Base-by-base conservation (phyloP, 2,113 vertebrate species). In the Peromyscus polionotus region DNA sequence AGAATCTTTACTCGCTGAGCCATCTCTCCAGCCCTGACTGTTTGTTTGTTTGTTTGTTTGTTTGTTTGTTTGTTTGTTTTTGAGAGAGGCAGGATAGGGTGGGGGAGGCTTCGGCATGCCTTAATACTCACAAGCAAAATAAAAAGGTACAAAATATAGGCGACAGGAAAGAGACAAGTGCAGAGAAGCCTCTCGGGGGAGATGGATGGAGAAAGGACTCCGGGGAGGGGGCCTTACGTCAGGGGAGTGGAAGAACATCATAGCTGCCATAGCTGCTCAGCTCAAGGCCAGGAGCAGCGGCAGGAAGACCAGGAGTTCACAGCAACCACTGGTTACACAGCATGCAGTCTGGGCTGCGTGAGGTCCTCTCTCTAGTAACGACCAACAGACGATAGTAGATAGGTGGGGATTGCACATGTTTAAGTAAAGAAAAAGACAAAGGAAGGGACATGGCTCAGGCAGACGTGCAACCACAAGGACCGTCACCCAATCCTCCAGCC, bases 141-240 rank as follows among this genome's bases (percentile, higher is more conserved):
- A 92, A 57, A 91, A 97, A 1, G 39, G 72, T 93, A 16, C 59
- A 90, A 89, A 89, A 73, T 5, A n/a, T 39, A 65, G 19, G 72
- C 24, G 59, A 85, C 33, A 94, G 28, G 13, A 51, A 91, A 39
- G 16, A 95, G 86, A 70, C 17, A 36, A 59, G 63, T 42, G 63
- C n/a, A 63, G 7, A 83, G 33, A 22, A 90, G 14, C 28, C 3
- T 63, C 42, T 65, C 72, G 48, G 6, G 7, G 36, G 48, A 84
- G 39, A 51, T 31, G 8, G 70, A 33, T 85, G 5, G 63, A 68
- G 33, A 81, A 22, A 72, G 31, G 0, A 84, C 88, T 70, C 26
- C 19, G 68, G 14, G 67, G 65, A 68, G 45, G 31, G 16, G 42
- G 59, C 92, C 92, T 88, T 83, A 81, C 9, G 20, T 26, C 77